Conservation (phyloP, 23 tunicate genomes). For the Trididemnum clinides region DNA sequence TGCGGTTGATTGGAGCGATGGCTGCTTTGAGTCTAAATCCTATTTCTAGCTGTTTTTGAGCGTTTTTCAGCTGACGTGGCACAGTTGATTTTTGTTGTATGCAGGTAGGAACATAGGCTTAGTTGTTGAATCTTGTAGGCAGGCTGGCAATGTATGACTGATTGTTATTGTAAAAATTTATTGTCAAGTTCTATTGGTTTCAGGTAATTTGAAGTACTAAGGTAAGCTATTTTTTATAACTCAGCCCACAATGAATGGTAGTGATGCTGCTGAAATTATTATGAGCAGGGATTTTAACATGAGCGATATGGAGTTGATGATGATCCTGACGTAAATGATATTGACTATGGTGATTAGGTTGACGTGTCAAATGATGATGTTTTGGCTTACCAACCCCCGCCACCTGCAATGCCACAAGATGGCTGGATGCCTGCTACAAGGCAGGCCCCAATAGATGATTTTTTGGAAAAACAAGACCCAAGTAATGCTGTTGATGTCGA, state of each 20-base stretch:
- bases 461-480: not conserved
- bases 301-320: not conserved
- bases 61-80: not conserved
- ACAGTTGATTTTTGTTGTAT: not conserved
- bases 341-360: not conserved
- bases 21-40: not conserved
- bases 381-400: not conserved
- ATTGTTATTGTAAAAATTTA: not conserved
- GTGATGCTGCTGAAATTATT: constrained; percentile 16
- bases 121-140: not conserved
- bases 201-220: not conserved
- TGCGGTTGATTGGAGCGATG: not conserved
- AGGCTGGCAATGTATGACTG: not conserved
- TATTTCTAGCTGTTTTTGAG: not conserved
- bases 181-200: not conserved
- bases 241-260: not conserved
- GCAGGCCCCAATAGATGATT: not conserved
- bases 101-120: not conserved
- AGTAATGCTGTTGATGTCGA: constrained; percentile 9
- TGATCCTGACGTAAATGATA: not conserved
- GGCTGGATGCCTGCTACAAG: constrained; percentile 11
- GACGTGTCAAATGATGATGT: constrained; percentile 17
- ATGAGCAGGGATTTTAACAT: not conserved
- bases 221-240: not conserved
- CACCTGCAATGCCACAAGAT: constrained; percentile 1